A percentile compares a stretch with the other conserved stretches of the same genome.
Conservation (phyloP, 1,140 invertebrate genomes). For the Lasioglossum albipes region DNA sequence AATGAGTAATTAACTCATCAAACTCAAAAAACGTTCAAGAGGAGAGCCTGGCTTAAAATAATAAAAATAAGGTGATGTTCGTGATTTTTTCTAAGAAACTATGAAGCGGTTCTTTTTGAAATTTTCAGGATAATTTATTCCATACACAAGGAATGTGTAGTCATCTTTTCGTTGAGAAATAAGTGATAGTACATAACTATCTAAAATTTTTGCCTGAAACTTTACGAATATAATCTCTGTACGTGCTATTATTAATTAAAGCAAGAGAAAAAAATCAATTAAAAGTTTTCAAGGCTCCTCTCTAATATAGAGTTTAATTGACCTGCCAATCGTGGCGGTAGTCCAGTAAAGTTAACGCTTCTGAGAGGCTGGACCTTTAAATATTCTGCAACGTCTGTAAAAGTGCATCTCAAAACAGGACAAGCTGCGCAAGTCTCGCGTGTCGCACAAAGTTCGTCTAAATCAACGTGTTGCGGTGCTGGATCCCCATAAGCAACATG, state of each 20-base stretch:
- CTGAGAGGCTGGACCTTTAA: constrained; percentile 69
- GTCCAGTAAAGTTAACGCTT: constrained; percentile 69
- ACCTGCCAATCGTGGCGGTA: constrained; percentile 71
- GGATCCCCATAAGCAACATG: constrained; percentile 75
- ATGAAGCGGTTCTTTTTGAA: no score
- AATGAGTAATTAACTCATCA: neutral
- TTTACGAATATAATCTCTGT: no score
- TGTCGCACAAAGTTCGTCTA: constrained; percentile 79
- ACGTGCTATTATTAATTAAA: no score
- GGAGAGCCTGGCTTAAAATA: neutral
- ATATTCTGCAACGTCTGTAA: constrained; percentile 66
- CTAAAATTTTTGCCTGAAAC: no score
- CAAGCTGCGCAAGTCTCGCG: constrained; percentile 77
- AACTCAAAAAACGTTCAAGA: neutral
- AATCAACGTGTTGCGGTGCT: constrained; percentile 76
- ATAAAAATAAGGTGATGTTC: no score
- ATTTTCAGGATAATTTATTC: no score
- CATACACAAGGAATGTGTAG: no score
- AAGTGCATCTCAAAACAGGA: constrained; percentile 75
- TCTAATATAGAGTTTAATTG: constrained; percentile 39
- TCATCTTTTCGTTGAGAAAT: no score
- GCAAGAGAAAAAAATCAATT: no score
- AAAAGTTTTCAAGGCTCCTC: no score
- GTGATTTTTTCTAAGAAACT: no score
- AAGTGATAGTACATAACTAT: no score